Base-by-base conservation (phyloP, 2,888 invertebrate species). In the Xanthostigma xanthostigma region DNA sequence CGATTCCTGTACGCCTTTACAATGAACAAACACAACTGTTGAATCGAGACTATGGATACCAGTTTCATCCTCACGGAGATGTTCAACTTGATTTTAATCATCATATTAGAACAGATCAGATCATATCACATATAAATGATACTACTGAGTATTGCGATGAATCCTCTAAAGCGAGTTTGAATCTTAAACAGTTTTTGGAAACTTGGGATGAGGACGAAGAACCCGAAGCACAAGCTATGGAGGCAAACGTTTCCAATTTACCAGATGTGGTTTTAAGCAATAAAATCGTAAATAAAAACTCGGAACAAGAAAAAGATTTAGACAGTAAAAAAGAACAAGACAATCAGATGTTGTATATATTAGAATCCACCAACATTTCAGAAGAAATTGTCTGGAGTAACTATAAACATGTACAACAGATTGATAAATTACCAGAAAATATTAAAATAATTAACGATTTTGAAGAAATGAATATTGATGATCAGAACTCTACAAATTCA, bases 371-470 rank as follows among this genome's bases (percentile, higher is more conserved):
- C n/a, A 42, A 48, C 34, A 43, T 48, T 14, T 40, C 48, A 5
- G 37, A 35, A 17, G 48, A 48, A 43, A 37, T 39, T 33, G 48
- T 43, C 33, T 34, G 34, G 43, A 43, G 34, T n/a, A 14, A 48
- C 27, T 48, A 48, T 37, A 48, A 48, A 37, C 48, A 48, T 43
- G 10, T 48, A 27, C 48, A 42, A 36, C 48, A 48, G 33, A 48
- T 48, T n/a, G 41, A 48, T 48, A 48, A 48, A 43, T 35, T 48
- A 36, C 48, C 48, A 12, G 48, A 48, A 38, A 48, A 48, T 37
- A 48, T 48, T 11, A 48, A 48, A 42, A 11, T 48, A 27, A 38
- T 42, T 43, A 39, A 39, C 40, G 2, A 12, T 14, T 39, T 11
- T 14, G 14, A 39, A 39, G 11, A 39, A 39, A n/a, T 39, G 11